Base-by-base conservation (phyloP, 1,140 invertebrate species). In the Thaumatotibia leucotreta region DNA sequence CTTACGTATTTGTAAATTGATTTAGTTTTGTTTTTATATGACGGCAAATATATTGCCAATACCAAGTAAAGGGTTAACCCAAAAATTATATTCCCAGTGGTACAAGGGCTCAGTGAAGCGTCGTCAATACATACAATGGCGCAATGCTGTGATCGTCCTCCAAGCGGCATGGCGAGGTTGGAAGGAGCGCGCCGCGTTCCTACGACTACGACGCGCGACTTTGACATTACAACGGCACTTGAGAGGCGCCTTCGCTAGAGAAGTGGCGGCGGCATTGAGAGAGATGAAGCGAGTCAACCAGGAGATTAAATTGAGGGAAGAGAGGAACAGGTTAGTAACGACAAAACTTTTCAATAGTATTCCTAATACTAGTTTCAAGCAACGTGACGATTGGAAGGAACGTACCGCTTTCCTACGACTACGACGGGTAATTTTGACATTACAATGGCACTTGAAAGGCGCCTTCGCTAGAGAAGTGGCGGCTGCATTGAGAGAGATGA, bases 201-300 rank as follows among this genome's bases (percentile, higher is more conserved):
- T 98, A 61, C 93, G 95, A 61, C 94, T 95, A 81, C 93, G 97
- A 31, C 92, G 97, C 71, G 97, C 98, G 1, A 96, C 96, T 0
- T 94, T 98, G 66, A 95, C 97, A 1, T 96, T 99, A 69, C 98
- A 99, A 92, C 95, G 96, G 68, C 96, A 96, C 91, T 89, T 98
- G 52, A 92, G 98, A 32, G 97, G 97, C 45, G 96, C 97, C 76
- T 98, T 98, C 91, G 97, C 97, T 0, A 91, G 97, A 54, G 96
- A 97, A 86, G 95, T 96, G 8, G 97, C 97, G 0, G 91, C 95
- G 4, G 96, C 97, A 1, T 83, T 98, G 50, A 91, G 96, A 0
- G 97, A 98, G 92, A 97, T 98, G 96, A 93, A 95, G 74, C 92
- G 95, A n/a, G 96, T 98, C 24, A 97, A 99, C 86, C 96, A 98